Evolutionary conservation across 2,113 vertebrate genomes (phyloP), one percentile per base, ranked within the genome.

Genomic region (Actinemys pallida): DNA sequence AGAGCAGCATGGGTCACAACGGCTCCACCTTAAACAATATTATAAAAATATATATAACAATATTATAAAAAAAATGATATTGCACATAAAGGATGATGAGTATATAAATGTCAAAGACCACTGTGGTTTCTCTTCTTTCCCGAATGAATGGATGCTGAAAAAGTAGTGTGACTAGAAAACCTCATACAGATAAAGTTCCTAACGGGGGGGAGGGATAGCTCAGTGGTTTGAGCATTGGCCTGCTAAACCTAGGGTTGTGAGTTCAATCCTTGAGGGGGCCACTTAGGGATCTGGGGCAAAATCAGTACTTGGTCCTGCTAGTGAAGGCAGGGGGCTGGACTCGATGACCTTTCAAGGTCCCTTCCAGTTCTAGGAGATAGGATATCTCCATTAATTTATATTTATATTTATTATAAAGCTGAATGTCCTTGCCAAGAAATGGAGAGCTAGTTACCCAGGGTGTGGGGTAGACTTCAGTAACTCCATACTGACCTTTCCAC

Each of bases 401-500:
- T n/a, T n/a, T n/a, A n/a, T n/a, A n/a, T n/a, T n/a, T n/a, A 50
- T 4, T 24, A 2, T 35, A 87, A 93, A 86, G 14, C 11, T 69
- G 24, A 92, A 50, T 54, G 14, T 45, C 24, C 17, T 14, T 14
- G 10, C 10, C 84, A 42, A n/a, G 81, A 14, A 87, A 65, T 17
- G 31, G 1, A 47, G 10, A 86, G 72, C 42, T 45, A 87, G 47
- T 4, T 5, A n/a, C 12, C 5, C 17, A n/a, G 16, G 62, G 35
- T 19, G 62, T 35, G 59, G 27, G 75, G 83, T 7, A 81, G 57
- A 87, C 6, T 92, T 84, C 75, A 10, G 86, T 94, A 49, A 88
- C 93, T 94, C 92, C 75, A 14, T 85, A 86, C 81, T 89, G 78
- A 82, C 57, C 83, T 65, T 92, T 90, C 22, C 8, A n/a, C 14